Evolutionary conservation across 2,113 vertebrate species (phyloP).

Genomic region (Galemys pyrenaicus): DNA sequence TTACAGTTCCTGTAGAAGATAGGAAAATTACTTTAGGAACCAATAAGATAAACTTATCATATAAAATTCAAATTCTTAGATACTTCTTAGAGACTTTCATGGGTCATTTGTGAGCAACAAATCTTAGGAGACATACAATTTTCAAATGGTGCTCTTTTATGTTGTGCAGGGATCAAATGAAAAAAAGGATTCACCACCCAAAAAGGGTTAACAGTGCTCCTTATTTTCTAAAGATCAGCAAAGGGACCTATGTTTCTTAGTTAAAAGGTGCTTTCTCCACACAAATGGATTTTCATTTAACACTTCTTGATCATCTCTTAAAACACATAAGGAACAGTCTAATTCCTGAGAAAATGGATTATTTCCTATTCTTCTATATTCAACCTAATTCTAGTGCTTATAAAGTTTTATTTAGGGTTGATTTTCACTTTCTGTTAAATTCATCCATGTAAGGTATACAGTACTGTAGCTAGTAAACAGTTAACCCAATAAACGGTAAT

Average conservation of each 20-base stretch:
- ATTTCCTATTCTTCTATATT: neutral
- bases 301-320: slow-evolving; percentile 31
- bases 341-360: neutral
- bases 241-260: neutral
- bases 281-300: neutral
- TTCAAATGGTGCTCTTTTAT: slow-evolving; percentile 11
- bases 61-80: slow-evolving; percentile 38
- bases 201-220: neutral
- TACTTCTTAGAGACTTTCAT: neutral
- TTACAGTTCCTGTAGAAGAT: neutral
- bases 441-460: neutral
- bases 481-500: neutral
- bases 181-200: neutral
- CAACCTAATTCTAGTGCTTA: neutral
- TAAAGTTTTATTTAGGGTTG: neutral
- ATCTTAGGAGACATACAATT: neutral
- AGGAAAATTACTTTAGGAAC: slow-evolving; percentile 34
- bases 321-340: neutral
- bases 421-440: neutral
- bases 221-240: neutral
- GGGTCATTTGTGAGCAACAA: slow-evolving; percentile 31
- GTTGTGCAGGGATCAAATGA: neutral
- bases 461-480: neutral
- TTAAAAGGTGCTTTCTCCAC: neutral
- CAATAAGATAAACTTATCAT: neutral